phyloP scores from a whole-genome alignment of 1,140 invertebrate genomes.

The Lutraria rhynchaena region DNA sequence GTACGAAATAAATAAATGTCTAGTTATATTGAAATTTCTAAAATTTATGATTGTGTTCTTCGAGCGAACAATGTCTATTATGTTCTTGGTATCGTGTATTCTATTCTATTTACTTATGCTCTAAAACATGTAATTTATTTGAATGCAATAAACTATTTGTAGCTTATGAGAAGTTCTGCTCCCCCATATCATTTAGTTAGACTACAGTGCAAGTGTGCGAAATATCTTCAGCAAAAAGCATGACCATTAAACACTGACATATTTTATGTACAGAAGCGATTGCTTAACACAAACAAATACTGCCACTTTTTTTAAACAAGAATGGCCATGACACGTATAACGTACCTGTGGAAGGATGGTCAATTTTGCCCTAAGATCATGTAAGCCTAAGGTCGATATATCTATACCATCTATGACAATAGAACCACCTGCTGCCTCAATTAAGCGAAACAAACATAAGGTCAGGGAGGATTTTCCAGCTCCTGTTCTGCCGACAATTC shows the following conservation, averaged over 20 bases:
- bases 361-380: slow-evolving; percentile 79
- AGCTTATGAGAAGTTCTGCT: not conserved
- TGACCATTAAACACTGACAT: not conserved
- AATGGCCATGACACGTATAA: not conserved
- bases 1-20: too few species aligned
- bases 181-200: not conserved
- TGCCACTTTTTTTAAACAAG: not conserved
- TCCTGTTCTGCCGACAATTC: slow-evolving; percentile 36
- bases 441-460: slow-evolving; percentile 83
- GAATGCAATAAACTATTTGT: too few species aligned
- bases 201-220: not conserved
- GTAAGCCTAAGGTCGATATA: slow-evolving; percentile 91
- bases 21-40: too few species aligned
- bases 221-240: not conserved
- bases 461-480: slow-evolving; percentile 83
- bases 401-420: slow-evolving; percentile 95
- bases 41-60: too few species aligned
- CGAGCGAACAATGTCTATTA: too few species aligned
- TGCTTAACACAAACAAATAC: not conserved
- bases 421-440: slow-evolving; percentile 87
- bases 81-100: too few species aligned
- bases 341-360: slow-evolving; percentile 68
- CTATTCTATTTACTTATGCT: too few species aligned
- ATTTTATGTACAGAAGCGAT: not conserved
- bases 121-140: too few species aligned